A percentile compares a stretch with the other conserved stretches of the same genome.
These are phyloP conservation scores for Hippoglossus stenolepis DNA, from an alignment of 2,113 vertebrate species.

Conservation along the genomic window DNA sequence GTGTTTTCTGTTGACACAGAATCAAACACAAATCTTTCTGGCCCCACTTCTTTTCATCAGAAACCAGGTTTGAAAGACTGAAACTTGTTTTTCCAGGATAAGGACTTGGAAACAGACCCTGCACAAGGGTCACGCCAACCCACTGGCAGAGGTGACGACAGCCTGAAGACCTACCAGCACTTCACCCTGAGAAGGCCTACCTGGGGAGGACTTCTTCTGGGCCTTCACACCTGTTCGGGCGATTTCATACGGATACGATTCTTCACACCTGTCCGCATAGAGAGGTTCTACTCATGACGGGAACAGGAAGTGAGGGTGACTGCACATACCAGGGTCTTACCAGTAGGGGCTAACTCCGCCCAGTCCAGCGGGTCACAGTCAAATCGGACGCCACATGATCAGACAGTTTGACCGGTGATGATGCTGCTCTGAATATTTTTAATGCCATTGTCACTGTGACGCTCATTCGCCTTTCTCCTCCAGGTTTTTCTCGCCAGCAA, in stretches of 20 bases:
- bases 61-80: no score
- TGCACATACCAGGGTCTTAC: no score
- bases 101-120: constrained; percentile 96
- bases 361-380: no score
- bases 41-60: no score
- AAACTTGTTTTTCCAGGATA: constrained; percentile 84
- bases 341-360: no score
- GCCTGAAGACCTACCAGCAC: constrained; percentile 99
- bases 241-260: constrained; percentile 98
- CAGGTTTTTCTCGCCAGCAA: constrained; percentile 99
- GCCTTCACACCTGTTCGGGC: constrained; percentile 93
- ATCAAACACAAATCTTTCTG: no score
- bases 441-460: no score
- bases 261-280: constrained; percentile 94
- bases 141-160: constrained; percentile 95
- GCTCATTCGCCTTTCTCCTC: not conserved
- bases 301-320: not conserved
- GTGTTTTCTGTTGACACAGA: no score
- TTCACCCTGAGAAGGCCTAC: constrained; percentile 99
- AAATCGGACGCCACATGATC: no score
- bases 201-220: constrained; percentile 98
- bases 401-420: not conserved
- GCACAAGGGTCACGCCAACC: constrained; percentile 94
- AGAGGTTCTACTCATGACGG: constrained; percentile 83
- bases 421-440: no score